phyloP scores from a whole-genome alignment of 2,113 vertebrate genomes.

The Steatornis caripensis region DNA sequence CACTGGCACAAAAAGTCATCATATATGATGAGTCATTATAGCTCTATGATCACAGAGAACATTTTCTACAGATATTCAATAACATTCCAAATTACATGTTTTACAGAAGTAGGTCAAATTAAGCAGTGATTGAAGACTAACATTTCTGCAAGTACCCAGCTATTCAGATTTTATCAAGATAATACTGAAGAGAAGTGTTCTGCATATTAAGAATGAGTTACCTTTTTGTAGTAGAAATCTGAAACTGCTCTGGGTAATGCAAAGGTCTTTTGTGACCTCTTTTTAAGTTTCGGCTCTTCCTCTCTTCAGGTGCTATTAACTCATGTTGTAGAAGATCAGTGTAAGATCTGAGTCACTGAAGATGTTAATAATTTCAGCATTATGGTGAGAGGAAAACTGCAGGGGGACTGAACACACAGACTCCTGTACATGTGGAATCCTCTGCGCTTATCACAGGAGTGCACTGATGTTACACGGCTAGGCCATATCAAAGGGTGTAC shows the following conservation, averaged over 20 bases:
- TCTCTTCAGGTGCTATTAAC: not conserved
- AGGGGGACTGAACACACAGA: not conserved
- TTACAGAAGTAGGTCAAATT: slow-evolving; percentile 33
- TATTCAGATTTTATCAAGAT: slow-evolving; percentile 38
- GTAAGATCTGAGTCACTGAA: not conserved
- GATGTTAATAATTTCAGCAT: not conserved
- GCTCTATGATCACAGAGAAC: not conserved
- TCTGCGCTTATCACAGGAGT: not conserved
- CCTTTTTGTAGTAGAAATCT: slow-evolving; percentile 12
- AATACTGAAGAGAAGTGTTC: not conserved
- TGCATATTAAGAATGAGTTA: slow-evolving; percentile 4
- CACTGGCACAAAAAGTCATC: not conserved
- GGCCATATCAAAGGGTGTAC: not conserved
- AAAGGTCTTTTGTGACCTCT: not conserved
- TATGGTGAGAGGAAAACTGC: not conserved
- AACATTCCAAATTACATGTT: slow-evolving; percentile 15
- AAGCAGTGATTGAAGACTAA: slow-evolving; percentile 42
- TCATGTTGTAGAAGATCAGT: not conserved
- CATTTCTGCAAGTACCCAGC: slow-evolving; percentile 3
- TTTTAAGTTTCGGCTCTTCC: not conserved
- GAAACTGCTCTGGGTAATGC: not conserved
- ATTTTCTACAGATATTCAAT: slow-evolving; percentile 29
- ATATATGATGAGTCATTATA: not conserved
- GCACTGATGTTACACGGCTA: not conserved
- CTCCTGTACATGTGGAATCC: not conserved